Evolutionary conservation across 2,113 vertebrate species (phyloP).

Genomic region (Eulemur rufifrons): DNA sequence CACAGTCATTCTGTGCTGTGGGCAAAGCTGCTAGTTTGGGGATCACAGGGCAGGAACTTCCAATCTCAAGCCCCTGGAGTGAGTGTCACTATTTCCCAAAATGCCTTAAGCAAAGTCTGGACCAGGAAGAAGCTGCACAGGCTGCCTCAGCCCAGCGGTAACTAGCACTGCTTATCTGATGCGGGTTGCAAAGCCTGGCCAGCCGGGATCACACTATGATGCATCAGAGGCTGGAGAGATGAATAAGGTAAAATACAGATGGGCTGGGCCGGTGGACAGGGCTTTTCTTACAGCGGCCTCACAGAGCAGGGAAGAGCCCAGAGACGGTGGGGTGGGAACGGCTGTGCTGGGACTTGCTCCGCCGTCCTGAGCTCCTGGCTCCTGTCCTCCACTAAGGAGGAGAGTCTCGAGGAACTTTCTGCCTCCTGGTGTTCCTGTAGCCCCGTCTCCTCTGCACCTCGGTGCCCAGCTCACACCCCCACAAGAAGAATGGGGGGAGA

Average conservation of each 20-base stretch:
- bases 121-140: not conserved
- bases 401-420: not conserved
- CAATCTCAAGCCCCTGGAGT: not conserved
- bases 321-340: not conserved
- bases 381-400: not conserved
- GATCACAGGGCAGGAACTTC: not conserved
- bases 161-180: not conserved
- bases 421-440: not conserved
- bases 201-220: not conserved
- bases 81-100: not conserved
- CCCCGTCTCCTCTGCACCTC: not conserved
- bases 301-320: not conserved
- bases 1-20: not conserved
- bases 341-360: not conserved
- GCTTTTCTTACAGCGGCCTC: fast-evolving
- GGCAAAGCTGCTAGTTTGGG: not conserved
- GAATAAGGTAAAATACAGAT: not conserved
- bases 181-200: not conserved
- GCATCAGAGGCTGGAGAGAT: not conserved
- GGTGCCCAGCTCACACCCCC: not conserved
- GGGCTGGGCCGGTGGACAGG: not conserved
- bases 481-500: not conserved
- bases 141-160: not conserved
- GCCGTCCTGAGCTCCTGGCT: not conserved
- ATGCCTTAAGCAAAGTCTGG: not conserved